Evolutionary conservation across 2,797 vertebrate species (phyloP).

Genomic region (Hypotaenidia okinawae): DNA sequence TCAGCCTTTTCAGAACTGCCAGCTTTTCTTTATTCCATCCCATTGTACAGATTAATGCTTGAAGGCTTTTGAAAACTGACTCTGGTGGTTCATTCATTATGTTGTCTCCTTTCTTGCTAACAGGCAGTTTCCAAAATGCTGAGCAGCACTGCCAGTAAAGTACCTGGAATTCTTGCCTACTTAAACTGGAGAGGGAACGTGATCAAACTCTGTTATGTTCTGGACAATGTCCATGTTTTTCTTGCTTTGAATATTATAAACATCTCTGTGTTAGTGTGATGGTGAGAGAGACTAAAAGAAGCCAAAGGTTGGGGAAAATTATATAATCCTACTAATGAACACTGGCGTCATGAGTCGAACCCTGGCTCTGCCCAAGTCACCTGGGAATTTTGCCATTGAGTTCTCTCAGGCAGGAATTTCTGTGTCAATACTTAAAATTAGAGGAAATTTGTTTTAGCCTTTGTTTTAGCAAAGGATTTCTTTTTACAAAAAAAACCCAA

Average conservation of each 20-base stretch:
- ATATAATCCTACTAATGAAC: not conserved
- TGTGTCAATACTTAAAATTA: not conserved
- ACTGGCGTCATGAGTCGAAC: not conserved
- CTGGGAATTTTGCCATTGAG: not conserved
- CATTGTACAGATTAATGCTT: not conserved
- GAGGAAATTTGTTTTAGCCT: not conserved
- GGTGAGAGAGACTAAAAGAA: not conserved
- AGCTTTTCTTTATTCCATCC: not conserved
- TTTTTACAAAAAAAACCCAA: not conserved
- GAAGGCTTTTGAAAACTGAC: not conserved
- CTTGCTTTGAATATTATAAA: not conserved
- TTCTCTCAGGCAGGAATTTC: not conserved
- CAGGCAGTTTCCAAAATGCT: not conserved
- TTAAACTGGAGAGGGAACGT: not conserved
- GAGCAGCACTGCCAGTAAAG: not conserved
- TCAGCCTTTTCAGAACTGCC: not conserved
- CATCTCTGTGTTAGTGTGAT: not conserved
- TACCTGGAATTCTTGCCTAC: not conserved
- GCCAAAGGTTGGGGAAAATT: not conserved
- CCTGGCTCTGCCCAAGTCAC: not conserved
- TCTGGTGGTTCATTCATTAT: not conserved
- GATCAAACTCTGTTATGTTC: not conserved
- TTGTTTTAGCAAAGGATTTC: not conserved
- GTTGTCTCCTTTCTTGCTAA: not conserved
- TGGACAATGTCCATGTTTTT: not conserved